Evolutionary conservation across 1,140 invertebrate genomes (phyloP), one percentile per base, ranked within the genome.

Genomic region (Campoletis sonorensis): DNA sequence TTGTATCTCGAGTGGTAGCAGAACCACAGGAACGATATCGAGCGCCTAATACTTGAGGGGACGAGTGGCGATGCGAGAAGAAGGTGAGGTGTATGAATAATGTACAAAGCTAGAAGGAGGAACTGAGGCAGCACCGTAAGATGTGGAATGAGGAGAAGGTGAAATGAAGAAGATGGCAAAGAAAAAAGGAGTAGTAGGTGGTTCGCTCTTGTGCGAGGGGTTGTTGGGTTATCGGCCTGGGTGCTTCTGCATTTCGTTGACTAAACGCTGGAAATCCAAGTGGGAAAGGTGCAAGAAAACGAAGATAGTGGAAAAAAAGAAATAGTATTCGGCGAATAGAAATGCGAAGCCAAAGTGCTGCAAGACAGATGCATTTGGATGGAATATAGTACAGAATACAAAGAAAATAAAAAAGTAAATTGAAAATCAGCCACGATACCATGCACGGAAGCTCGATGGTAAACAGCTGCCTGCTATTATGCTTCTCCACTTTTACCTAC

Each of bases 401-500:
- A 71, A 81, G 23, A 79, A 82, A 83, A 85, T 87, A 86, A 82
- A 58, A 77, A 87, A 86, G 84, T 84, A 85, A 83, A 75, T 85
- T 88, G 84, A 81, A 86, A 86, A 86, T 86, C 82, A 86, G 83
- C 80, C 58, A 81, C 79, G 30, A 33, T 33, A n/a, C 26, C 84
- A 80, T 76, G 40, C 33, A 82, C 49, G 67, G 37, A 67, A 70
- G 80, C 72, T 30, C 67, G 76, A 81, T 82, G 67, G 79, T 82
- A 82, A 82, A 80, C 49, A 83, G 72, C 40, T 16, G 54, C 10
- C 30, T 33, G 18, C 68, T 8, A 40, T 81, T 40, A 54, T 27
- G 26, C 3, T 21, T n/a, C 18, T n/a, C 3, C 54, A 10, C 54
- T 58, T 58, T 21, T 21, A 7, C 18, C 16, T 2, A 13, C 40